Percentiles rank a stretch among this genome's conserved stretches.
phyloP scores from a whole-genome alignment of 2,797 vertebrate genomes.

The Coluber constrictor region DNA sequence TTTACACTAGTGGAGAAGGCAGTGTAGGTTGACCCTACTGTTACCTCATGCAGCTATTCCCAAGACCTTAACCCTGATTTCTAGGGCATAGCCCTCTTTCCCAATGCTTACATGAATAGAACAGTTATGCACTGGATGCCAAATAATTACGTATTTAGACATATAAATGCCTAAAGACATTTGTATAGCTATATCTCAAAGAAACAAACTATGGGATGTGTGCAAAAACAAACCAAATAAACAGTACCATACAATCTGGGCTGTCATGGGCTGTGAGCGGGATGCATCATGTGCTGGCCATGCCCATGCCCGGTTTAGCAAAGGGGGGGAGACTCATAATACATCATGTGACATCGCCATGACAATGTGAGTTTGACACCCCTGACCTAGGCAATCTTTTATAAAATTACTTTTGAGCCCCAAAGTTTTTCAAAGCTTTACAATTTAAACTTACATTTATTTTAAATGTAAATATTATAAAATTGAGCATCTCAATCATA shows the following conservation, averaged over 20 bases:
- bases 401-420: no score
- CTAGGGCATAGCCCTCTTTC: background rate
- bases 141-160: background rate
- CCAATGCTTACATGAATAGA: background rate
- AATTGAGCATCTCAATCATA: no score
- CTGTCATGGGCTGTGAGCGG: rapidly evolving
- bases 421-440: no score
- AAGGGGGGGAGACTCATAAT: no score
- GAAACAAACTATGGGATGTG: background rate
- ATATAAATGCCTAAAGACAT: background rate
- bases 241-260: background rate
- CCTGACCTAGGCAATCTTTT: no score
- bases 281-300: no score
- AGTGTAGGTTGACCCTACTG: background rate
- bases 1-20: background rate
- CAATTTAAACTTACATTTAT: no score
- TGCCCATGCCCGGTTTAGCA: no score
- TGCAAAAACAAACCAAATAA: background rate
- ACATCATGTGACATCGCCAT: no score
- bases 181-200: background rate
- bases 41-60: background rate
- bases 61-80: background rate
- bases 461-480: no score
- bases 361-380: no score
- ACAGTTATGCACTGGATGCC: background rate